Evolutionary conservation across 2,113 vertebrate species (phyloP), one percentile per base, ranked within the genome.

Genomic region (Heteronetta atricapilla): DNA sequence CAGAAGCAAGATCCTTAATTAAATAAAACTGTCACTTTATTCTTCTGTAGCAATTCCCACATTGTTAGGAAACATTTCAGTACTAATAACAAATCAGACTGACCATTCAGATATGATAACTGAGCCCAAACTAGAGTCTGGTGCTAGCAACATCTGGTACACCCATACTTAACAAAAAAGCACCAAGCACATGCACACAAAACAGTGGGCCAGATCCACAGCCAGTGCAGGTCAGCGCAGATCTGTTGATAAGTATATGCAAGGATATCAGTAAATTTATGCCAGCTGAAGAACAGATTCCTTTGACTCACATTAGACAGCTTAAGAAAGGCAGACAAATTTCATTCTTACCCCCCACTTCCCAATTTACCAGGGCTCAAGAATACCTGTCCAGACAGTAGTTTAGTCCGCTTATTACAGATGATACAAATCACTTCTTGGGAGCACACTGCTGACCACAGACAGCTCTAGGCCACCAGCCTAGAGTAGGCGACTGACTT

Each of bases 221-320:
- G 13, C 10, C 48, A 25, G 4, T 9, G 6, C 59, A n/a, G 70
- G 50, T 13, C 50, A 34, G 17, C 31, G 20, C 11, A 74, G 26
- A 3, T 64, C n/a, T 46, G 3, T 4, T 79, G 40, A 28, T 42
- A 73, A 33, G 1, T 20, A 3, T 16, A 9, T 2, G 4, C 0
- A 4, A 19, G 18, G 38, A 12, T 60, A 53, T 40, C 60, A 64
- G 26, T n/a, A 33, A 63, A 50, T 42, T 13, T 21, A 25, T 1
- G 1, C 33, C 53, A 87, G 53, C 48, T 76, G 40, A 18, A 68
- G 44, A 84, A 28, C 46, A 75, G 44, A 50, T 56, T 44, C n/a
- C 78, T 89, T 52, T 7, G 5, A 50, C 28, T 86, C 31, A 7
- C 5, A 4, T 67, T 55, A 83, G 88, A 76, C 40, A 90, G 52